Conservation (phyloP, 1,140 invertebrate genomes). For the Manduca sexta region DNA sequence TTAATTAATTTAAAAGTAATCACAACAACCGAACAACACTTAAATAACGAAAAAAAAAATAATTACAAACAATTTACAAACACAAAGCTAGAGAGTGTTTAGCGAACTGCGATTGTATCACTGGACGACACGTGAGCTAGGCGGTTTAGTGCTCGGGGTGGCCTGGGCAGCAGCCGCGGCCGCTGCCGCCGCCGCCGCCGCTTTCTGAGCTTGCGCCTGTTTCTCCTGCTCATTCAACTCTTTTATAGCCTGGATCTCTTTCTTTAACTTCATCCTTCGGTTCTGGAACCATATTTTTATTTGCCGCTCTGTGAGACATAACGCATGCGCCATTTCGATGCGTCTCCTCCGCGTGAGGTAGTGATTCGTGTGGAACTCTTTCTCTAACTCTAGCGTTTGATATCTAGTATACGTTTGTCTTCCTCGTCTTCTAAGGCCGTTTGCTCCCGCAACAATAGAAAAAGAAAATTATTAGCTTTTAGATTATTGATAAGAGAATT, state of each 20-base stretch:
- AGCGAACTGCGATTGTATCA: slow-evolving; percentile 50
- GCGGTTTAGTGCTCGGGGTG: slow-evolving; percentile 58
- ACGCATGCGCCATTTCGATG: slow-evolving; percentile 98
- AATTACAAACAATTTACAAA: slow-evolving; percentile 72
- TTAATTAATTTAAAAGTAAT: slow-evolving; percentile 68
- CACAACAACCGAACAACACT: slow-evolving; percentile 74
- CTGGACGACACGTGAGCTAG: slow-evolving; percentile 22
- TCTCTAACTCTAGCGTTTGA: slow-evolving; percentile 98
- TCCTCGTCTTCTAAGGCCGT: slow-evolving; percentile 92
- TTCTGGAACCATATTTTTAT: slow-evolving; percentile 99
- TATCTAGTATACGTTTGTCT: slow-evolving; percentile 98
- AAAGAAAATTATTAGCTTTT: slow-evolving; percentile 10
- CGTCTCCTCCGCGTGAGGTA: slow-evolving; percentile 97
- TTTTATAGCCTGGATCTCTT: slow-evolving; percentile 98
- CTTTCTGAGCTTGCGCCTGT: slow-evolving; percentile 93
- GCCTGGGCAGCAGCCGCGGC: slow-evolving; percentile 75
- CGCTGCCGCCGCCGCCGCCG: slow-evolving; percentile 84
- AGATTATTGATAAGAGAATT: background rate
- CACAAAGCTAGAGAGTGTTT: slow-evolving; percentile 66
- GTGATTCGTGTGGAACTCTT: slow-evolving; percentile 99
- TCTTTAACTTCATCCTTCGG: slow-evolving; percentile 99
- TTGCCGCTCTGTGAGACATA: slow-evolving; percentile 97
- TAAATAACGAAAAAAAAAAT: slow-evolving; percentile 70
- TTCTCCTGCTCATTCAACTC: slow-evolving; percentile 98
- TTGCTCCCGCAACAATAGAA: slow-evolving; percentile 83